phyloP scores from a whole-genome alignment of 1,140 invertebrate species.

The Cotesia vestalis region DNA sequence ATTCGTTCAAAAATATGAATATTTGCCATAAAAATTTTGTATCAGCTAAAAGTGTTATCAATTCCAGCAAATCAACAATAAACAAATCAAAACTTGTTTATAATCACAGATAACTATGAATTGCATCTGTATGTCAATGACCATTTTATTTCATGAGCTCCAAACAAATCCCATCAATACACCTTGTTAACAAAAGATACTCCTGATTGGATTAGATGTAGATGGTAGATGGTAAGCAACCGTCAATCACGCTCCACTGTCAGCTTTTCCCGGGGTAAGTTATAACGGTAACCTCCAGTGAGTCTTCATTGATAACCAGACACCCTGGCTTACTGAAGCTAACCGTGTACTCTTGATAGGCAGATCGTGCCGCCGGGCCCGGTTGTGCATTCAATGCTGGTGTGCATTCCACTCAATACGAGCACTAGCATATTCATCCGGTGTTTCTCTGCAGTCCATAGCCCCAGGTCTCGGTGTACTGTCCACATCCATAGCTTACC shows the following conservation, averaged over 20 bases:
- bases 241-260: constrained; percentile 23
- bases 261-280: constrained; percentile 28
- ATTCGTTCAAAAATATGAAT: too few species aligned
- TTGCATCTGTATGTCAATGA: not conserved
- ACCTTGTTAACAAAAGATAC: constrained; percentile 10
- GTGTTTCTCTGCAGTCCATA: not conserved
- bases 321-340: constrained; percentile 13
- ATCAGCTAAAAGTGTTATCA: too few species aligned
- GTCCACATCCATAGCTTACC: too few species aligned
- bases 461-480: too few species aligned
- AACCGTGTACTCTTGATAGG: constrained; percentile 8
- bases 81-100: too few species aligned
- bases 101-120: not conserved
- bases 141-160: constrained; percentile 8
- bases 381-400: not conserved
- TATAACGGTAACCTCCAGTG: constrained; percentile 44
- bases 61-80: too few species aligned
- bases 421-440: constrained; percentile 9
- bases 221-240: not conserved
- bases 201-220: not conserved
- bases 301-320: constrained; percentile 47
- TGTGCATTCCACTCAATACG: constrained; percentile 7
- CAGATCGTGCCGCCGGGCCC: constrained; percentile 15
- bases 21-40: too few species aligned
- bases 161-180: not conserved